A percentile compares a stretch with the other conserved stretches of the same genome.
Conservation (phyloP, 2,113 vertebrate genomes). For the Grantiella picta region DNA sequence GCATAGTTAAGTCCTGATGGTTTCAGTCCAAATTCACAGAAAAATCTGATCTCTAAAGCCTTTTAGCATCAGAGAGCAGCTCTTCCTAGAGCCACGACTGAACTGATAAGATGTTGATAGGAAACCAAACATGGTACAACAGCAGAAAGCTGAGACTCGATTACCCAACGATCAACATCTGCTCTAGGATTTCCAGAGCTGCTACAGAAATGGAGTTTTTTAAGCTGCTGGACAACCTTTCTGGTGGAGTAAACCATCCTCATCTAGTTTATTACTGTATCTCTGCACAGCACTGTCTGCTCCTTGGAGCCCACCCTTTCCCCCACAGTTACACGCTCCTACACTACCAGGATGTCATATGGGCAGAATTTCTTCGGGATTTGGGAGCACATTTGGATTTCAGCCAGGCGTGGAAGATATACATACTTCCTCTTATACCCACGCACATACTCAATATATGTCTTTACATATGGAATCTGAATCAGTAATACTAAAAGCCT, state of each 20-base stretch:
- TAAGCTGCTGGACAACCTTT: not conserved
- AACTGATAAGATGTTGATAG: not conserved
- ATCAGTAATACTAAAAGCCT: not conserved
- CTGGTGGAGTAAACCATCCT: not conserved
- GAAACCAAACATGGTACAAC: not conserved
- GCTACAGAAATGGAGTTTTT: not conserved
- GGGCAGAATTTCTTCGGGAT: not conserved
- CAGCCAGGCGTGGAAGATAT: not conserved
- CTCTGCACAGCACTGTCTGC: not conserved
- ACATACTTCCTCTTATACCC: not conserved
- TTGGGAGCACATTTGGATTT: conserved; percentile 18
- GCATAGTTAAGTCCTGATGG: not conserved
- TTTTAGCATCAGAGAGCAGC: not conserved
- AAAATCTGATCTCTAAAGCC: not conserved
- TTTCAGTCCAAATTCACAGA: not conserved
- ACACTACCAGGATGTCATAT: not conserved
- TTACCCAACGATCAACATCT: not conserved
- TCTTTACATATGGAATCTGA: conserved; percentile 28
- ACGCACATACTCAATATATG: not conserved
- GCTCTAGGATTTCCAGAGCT: not conserved
- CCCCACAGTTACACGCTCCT: not conserved
- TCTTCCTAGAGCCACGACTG: not conserved
- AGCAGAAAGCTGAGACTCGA: not conserved
- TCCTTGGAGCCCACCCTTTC: not conserved
- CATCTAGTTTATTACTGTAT: not conserved